Percentiles rank a stretch among this genome's conserved stretches.
Conservation (phyloP, 2,888 invertebrate species). For the Lasius platythorax region DNA sequence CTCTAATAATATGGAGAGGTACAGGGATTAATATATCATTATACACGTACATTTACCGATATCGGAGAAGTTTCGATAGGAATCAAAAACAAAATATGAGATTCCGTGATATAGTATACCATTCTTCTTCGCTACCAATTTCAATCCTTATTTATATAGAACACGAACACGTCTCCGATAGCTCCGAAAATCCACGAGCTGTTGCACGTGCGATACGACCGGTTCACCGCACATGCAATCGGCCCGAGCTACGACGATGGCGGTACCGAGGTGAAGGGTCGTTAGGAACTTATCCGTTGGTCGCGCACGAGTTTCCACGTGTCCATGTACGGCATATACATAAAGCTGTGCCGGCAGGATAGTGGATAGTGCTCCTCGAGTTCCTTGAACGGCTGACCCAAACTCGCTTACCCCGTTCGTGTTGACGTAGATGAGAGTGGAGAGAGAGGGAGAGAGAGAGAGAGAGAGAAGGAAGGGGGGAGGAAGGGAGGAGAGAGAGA, state of each 20-base stretch:
- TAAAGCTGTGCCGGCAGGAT: slow-evolving; percentile 2
- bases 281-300: slow-evolving; percentile 57
- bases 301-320: slow-evolving; percentile 43
- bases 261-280: slow-evolving; percentile 43
- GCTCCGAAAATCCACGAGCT: slow-evolving; percentile 28
- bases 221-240: slow-evolving; percentile 43
- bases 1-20: neutral
- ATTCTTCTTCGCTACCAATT: neutral
- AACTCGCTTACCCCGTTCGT: slow-evolving; percentile 54
- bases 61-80: neutral
- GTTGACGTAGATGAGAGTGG: slow-evolving; percentile 10
- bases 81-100: neutral
- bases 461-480: neutral
- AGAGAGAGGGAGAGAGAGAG: neutral
- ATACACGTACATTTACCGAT: neutral
- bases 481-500: neutral
- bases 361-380: slow-evolving; percentile 35
- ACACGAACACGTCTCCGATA: neutral
- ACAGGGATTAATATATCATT: neutral
- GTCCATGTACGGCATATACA: slow-evolving; percentile 3
- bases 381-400: slow-evolving; percentile 54
- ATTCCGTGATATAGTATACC: neutral
- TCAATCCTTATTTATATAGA: neutral
- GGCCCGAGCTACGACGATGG: slow-evolving; percentile 7
- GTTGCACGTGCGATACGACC: slow-evolving; percentile 24